Conservation (phyloP, 2,797 vertebrate genomes). For the Pagetopsis macropterus region DNA sequence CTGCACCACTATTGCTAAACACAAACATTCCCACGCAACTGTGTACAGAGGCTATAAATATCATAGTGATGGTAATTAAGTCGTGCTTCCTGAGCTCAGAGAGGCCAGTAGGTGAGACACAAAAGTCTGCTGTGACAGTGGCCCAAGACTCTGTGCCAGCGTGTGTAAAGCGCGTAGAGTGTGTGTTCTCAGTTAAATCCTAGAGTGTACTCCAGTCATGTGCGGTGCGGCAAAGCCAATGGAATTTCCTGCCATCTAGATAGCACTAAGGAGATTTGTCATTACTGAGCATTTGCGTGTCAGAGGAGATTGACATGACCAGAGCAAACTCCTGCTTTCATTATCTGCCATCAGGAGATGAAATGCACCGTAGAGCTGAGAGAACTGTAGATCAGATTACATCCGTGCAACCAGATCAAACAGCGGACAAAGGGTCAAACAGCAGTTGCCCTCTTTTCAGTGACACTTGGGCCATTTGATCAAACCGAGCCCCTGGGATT, state of each 20-base stretch:
- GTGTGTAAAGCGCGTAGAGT: conserved; percentile 15
- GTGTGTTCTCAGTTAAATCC: conserved; percentile 56
- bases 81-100: conserved; percentile 28
- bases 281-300: conserved; percentile 44
- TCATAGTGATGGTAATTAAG: conserved; percentile 13
- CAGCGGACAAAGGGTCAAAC: conserved; percentile 9
- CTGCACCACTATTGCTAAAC: neutral
- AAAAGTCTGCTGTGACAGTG: conserved; percentile 19
- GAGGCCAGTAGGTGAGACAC: conserved; percentile 61
- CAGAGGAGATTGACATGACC: conserved; percentile 37
- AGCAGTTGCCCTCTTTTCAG: conserved; percentile 9
- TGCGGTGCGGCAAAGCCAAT: conserved; percentile 37
- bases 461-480: conserved; percentile 7
- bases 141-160: neutral
- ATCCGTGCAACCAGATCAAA: conserved; percentile 36
- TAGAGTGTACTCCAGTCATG: conserved; percentile 50
- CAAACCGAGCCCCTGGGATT: conserved; percentile 4
- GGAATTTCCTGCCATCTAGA: conserved; percentile 42
- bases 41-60: conserved; percentile 37
- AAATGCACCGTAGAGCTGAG: conserved; percentile 20
- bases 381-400: conserved; percentile 26
- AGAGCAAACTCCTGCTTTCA: conserved; percentile 14
- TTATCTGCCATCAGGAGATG: conserved; percentile 38
- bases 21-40: neutral
- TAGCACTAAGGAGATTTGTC: conserved; percentile 57